phyloP scores from a whole-genome alignment of 2,888 invertebrate species.

The Cheilosia impressa region DNA sequence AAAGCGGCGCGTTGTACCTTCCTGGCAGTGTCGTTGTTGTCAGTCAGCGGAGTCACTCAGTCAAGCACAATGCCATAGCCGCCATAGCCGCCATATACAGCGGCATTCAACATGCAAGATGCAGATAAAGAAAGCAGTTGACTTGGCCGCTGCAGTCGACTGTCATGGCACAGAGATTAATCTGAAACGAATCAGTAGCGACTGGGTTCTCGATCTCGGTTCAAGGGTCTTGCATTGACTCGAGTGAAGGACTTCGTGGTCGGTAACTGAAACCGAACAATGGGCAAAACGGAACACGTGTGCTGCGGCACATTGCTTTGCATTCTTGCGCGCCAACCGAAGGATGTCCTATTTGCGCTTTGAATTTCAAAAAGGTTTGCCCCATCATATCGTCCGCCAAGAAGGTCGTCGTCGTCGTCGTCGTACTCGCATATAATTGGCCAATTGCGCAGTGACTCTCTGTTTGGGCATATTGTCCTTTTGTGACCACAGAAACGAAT shows the following conservation, averaged over 20 bases:
- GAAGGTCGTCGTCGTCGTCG: too few species aligned
- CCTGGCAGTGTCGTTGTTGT: constrained; percentile 50
- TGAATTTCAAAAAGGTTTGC: constrained; percentile 42
- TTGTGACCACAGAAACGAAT: constrained; percentile 34
- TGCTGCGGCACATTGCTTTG: constrained; percentile 57
- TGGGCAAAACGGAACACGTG: constrained; percentile 66
- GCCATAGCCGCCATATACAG: constrained; percentile 17
- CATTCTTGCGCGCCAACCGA: constrained; percentile 37
- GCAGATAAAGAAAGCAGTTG: constrained; percentile 71
- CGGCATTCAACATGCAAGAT: constrained; percentile 52
- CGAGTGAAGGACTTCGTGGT: constrained; percentile 64
- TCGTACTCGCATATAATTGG: constrained; percentile 34
- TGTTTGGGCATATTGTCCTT: constrained; percentile 53
- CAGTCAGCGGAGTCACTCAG: constrained; percentile 69
- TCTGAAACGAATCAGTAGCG: constrained; percentile 71
- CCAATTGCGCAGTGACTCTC: constrained; percentile 56
- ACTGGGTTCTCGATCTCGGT: constrained; percentile 56
- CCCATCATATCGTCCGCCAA: neutral
- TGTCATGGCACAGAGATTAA: constrained; percentile 71
- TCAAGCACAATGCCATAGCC: constrained; percentile 49
- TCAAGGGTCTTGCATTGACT: constrained; percentile 72
- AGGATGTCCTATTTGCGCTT: constrained; percentile 47
- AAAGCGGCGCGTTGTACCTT: constrained; percentile 60
- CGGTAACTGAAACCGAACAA: constrained; percentile 29
- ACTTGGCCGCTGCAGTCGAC: constrained; percentile 59